Conservation (phyloP, 2,888 invertebrate species). For the Parnassius orleans region DNA sequence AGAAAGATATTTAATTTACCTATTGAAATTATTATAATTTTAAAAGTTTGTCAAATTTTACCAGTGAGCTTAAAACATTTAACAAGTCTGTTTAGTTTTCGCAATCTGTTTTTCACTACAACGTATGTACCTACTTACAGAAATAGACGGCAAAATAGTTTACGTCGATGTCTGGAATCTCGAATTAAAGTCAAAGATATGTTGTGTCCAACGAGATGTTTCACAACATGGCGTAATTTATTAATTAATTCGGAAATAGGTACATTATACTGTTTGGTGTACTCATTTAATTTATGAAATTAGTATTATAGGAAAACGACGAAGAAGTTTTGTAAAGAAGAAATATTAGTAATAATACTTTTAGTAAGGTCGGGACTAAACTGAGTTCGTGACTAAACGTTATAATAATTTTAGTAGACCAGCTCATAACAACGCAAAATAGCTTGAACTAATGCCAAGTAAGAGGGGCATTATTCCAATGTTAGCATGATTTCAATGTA, state of each 20-base stretch:
- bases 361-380: slow-evolving; percentile 10
- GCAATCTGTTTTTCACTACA: neutral
- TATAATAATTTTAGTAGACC: slow-evolving; percentile 56
- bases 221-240: slow-evolving; percentile 22
- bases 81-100: neutral
- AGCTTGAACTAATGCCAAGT: slow-evolving; percentile 65
- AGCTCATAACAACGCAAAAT: slow-evolving; percentile 61
- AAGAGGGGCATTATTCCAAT: slow-evolving; percentile 57
- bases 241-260: neutral
- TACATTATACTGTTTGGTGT: neutral
- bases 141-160: slow-evolving; percentile 18
- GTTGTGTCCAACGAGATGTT: slow-evolving; percentile 10
- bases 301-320: neutral
- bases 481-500: slow-evolving; percentile 42
- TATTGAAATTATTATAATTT: too few relatives aligned
- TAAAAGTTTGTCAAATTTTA: neutral
- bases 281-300: neutral
- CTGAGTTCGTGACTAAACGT: slow-evolving; percentile 43
- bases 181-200: slow-evolving; percentile 14
- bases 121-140: slow-evolving; percentile 11
- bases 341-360: neutral
- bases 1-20: too few relatives aligned
- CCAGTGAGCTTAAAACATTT: neutral
- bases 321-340: neutral
- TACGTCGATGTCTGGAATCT: slow-evolving; percentile 13